These are phyloP conservation scores for Aphrophora alni DNA, from an alignment of 2,888 invertebrate genomes.

Conservation along the genomic window DNA sequence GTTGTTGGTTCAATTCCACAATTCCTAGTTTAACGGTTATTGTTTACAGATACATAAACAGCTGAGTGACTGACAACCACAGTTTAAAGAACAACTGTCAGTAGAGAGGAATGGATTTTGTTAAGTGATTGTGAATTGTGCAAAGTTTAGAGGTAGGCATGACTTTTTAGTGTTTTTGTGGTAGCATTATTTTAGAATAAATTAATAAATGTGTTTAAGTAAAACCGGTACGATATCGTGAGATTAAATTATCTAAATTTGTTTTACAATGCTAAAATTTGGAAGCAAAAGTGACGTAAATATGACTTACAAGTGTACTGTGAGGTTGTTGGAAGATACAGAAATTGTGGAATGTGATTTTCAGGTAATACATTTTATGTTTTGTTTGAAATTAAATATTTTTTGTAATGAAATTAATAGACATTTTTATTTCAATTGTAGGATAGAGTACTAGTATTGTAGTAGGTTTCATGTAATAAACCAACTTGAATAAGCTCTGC, in stretches of 20 bases:
- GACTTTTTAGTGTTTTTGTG: not conserved
- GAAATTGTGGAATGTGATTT: constrained; percentile 93
- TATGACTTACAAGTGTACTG: constrained; percentile 85
- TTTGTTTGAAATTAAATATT: not conserved
- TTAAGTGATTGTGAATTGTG: not conserved
- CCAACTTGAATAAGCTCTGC: not conserved
- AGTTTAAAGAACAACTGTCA: not conserved
- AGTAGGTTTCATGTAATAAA: not conserved
- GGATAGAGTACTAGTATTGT: not conserved
- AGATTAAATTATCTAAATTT: not conserved
- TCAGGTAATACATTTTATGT: constrained; percentile 65
- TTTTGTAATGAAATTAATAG: not conserved
- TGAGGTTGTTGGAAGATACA: constrained; percentile 87
- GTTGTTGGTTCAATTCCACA: not conserved
- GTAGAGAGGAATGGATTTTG: not conserved
- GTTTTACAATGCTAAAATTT: constrained; percentile 59
- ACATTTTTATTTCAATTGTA: not conserved
- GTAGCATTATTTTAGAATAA: not conserved
- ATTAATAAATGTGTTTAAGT: not conserved
- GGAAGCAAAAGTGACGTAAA: constrained; percentile 74
- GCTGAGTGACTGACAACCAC: not conserved
- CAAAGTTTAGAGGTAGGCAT: not conserved
- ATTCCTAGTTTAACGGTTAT: constrained; percentile 1
- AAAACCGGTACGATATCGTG: not conserved
- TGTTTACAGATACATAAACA: not conserved